Evolutionary conservation across 2,797 vertebrate species (phyloP).

Genomic region (Orientallactaga sibirica): DNA sequence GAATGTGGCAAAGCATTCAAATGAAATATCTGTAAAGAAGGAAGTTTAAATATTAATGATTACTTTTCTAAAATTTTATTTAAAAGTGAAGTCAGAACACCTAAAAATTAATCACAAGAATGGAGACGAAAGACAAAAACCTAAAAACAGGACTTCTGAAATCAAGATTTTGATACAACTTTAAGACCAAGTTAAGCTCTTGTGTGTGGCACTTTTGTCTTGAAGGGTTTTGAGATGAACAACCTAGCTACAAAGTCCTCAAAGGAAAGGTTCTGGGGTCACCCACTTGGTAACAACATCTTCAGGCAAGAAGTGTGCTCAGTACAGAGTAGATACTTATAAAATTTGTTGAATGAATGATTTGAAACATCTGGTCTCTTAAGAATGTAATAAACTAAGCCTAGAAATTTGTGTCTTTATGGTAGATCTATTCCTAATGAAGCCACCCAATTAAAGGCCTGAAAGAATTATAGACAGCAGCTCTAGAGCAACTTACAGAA

Average conservation of each 20-base stretch:
- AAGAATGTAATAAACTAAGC: neutral
- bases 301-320: neutral
- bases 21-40: conserved; percentile 86
- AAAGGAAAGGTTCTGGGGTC: neutral
- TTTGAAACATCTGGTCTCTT: neutral
- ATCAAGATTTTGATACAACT: neutral
- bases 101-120: neutral
- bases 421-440: neutral
- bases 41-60: conserved; percentile 58
- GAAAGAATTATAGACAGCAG: conserved; percentile 38
- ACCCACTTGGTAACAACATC: neutral
- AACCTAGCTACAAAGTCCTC: neutral
- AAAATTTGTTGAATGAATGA: neutral
- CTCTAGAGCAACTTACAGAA: neutral
- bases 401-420: conserved; percentile 7
- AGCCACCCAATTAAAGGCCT: neutral
- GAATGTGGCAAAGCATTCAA: conserved; percentile 84
- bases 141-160: conserved; percentile 34
- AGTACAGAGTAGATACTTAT: neutral
- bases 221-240: neutral
- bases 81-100: neutral
- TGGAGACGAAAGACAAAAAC: conserved; percentile 8
- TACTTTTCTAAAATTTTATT: conserved; percentile 19
- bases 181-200: neutral
- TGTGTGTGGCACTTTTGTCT: neutral